A percentile compares a stretch with the other conserved stretches of the same genome.
Conservation (phyloP, 2,113 vertebrate species). For the Archilochus colubris region DNA sequence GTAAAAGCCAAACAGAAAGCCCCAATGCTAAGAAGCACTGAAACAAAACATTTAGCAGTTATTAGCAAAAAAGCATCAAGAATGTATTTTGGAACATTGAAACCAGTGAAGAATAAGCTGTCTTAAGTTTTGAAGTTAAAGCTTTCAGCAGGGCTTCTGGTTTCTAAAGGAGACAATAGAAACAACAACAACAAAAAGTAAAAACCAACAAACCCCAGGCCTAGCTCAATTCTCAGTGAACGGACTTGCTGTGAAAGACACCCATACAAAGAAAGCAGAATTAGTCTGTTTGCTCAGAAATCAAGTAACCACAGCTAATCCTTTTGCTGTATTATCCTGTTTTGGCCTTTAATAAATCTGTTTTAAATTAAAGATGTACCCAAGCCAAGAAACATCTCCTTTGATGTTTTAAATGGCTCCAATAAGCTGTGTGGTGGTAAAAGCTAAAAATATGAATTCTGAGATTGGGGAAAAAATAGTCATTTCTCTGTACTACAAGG, state of each 20-base stretch:
- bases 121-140: slow-evolving; percentile 48
- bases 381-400: slow-evolving; percentile 43
- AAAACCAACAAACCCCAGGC: neutral
- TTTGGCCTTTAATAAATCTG: slow-evolving; percentile 59
- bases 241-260: neutral
- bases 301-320: slow-evolving; percentile 63
- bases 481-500: neutral
- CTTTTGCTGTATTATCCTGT: slow-evolving; percentile 38
- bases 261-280: slow-evolving; percentile 24
- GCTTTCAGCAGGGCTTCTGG: slow-evolving; percentile 22
- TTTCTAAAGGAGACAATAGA: slow-evolving; percentile 36
- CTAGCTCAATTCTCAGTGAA: slow-evolving; percentile 17
- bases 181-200: neutral
- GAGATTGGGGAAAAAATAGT: neutral
- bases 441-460: neutral
- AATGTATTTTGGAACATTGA: slow-evolving; percentile 25
- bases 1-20: neutral
- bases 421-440: slow-evolving; percentile 1
- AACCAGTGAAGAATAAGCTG: neutral
- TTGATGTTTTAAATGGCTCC: slow-evolving; percentile 56
- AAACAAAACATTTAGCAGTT: slow-evolving; percentile 49
- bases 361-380: slow-evolving; percentile 51
- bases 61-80: slow-evolving; percentile 8
- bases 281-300: slow-evolving; percentile 51
- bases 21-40: neutral